Base-by-base conservation (phyloP, 2,797 vertebrate species). In the Microctenopoma steveboyesi region DNA sequence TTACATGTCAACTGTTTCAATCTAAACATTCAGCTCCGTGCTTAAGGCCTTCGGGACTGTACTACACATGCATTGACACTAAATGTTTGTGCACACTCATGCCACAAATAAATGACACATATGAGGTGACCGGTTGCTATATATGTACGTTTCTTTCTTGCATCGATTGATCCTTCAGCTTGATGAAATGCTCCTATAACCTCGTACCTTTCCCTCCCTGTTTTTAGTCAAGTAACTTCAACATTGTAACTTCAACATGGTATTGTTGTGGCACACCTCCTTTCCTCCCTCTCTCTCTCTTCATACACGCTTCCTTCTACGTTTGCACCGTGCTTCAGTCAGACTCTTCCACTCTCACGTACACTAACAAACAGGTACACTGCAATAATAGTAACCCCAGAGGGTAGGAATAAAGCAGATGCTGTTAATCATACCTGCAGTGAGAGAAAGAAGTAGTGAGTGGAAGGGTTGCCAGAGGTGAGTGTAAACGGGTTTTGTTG, bases 351-450 rank as follows among this genome's bases (percentile, higher is more conserved):
- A 49, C 22, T 59, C 52, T 54, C 42, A 59, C 42, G 55, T 43
- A 52, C 27, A 51, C 68, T 46, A 52, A 53, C 56, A 52, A n/a
- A 49, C 11, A 8, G 72, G 77, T 74, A 64, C 61, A 25, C 51
- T 65, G 72, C 69, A 84, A 68, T 47, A 76, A 60, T 46, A 86
- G 58, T 43, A 67, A 68, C 83, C 81, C 56, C 75, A 13, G 82
- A 86, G 84, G 76, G 64, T 62, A 67, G 69, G 84, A 87, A 88
- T 86, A 87, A 86, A 89, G 83, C 30, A 8, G 61, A 60, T 14
- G 66, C 76, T 63, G 63, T 80, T 88, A 86, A 88, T 87, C 64
- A 46, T 84, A 86, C 81, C 72, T 80, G 65, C 73, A 70, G 81
- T 8, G 43, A 83, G 81, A 64, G 42, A 52, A 40, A 52, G 52